These are phyloP conservation scores for Scolopax mira DNA, from an alignment of 2,113 vertebrate genomes.

Conservation along the genomic window DNA sequence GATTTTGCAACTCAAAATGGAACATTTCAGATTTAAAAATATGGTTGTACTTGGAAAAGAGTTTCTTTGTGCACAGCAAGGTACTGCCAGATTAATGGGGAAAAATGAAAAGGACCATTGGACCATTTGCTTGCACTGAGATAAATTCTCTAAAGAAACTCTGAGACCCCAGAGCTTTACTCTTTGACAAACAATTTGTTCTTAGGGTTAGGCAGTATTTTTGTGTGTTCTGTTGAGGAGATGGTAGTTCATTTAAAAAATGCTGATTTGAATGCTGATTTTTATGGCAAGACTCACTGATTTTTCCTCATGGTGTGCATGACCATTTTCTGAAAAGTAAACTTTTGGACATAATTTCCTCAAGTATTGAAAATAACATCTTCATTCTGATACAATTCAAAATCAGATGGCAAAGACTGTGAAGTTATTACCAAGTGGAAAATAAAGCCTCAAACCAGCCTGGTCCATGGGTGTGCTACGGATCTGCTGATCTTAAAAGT, in stretches of 20 bases:
- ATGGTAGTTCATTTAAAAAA: background rate
- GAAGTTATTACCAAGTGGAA: background rate
- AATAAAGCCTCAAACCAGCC: accelerated
- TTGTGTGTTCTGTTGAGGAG: background rate
- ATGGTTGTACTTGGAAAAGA: background rate
- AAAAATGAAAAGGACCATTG: background rate
- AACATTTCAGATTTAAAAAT: background rate
- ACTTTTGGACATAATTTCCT: background rate
- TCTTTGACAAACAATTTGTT: background rate
- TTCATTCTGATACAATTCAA: background rate
- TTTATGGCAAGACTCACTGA: background rate
- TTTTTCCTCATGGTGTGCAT: background rate
- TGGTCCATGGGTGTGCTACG: background rate
- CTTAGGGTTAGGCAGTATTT: background rate
- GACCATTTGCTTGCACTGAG: background rate
- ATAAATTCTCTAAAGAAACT: background rate
- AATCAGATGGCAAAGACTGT: background rate
- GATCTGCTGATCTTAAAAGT: background rate
- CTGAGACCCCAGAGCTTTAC: background rate
- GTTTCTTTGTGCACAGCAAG: background rate
- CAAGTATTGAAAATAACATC: background rate
- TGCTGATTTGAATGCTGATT: background rate
- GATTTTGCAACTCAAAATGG: background rate
- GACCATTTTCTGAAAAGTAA: background rate
- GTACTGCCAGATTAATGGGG: background rate